Conservation (phyloP, 1,140 invertebrate species). For the Pachypeltis micranthus region DNA sequence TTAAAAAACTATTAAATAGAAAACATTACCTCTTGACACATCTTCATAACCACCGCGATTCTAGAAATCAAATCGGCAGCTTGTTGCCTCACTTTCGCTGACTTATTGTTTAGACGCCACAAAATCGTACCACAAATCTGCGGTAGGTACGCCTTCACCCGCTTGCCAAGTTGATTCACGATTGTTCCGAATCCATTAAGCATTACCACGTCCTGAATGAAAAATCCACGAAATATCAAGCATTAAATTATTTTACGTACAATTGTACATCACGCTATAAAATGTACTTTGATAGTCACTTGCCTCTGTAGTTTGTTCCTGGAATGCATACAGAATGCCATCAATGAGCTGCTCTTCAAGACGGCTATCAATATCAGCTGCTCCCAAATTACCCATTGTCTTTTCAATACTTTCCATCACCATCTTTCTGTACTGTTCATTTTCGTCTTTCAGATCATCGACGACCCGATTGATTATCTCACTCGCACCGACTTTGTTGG, state of each 20-base stretch:
- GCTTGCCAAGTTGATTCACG: slow-evolving; percentile 91
- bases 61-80: slow-evolving; percentile 97
- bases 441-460: slow-evolving; percentile 98
- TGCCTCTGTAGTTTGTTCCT: slow-evolving; percentile 97
- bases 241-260: not conserved
- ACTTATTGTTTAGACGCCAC: slow-evolving; percentile 99
- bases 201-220: slow-evolving; percentile 96
- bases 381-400: slow-evolving; percentile 93
- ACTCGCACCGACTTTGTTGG: slow-evolving; percentile 96
- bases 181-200: slow-evolving; percentile 98
- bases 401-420: slow-evolving; percentile 99
- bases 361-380: slow-evolving; percentile 93
- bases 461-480: slow-evolving; percentile 98
- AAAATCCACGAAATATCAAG: not conserved
- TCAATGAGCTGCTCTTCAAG: slow-evolving; percentile 98
- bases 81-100: slow-evolving; percentile 97
- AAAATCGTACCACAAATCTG: slow-evolving; percentile 99
- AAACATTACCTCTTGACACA: slow-evolving; percentile 79
- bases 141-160: slow-evolving; percentile 95
- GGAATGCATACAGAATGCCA: slow-evolving; percentile 97
- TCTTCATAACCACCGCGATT: slow-evolving; percentile 99
- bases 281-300: too few relatives aligned
- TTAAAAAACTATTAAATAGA: not conserved
- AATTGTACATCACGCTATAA: too few relatives aligned
- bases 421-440: slow-evolving; percentile 99